Percentiles rank a stretch among this genome's conserved stretches.
Conservation (phyloP, 1,140 invertebrate species). For the Drosophila watanabei region DNA sequence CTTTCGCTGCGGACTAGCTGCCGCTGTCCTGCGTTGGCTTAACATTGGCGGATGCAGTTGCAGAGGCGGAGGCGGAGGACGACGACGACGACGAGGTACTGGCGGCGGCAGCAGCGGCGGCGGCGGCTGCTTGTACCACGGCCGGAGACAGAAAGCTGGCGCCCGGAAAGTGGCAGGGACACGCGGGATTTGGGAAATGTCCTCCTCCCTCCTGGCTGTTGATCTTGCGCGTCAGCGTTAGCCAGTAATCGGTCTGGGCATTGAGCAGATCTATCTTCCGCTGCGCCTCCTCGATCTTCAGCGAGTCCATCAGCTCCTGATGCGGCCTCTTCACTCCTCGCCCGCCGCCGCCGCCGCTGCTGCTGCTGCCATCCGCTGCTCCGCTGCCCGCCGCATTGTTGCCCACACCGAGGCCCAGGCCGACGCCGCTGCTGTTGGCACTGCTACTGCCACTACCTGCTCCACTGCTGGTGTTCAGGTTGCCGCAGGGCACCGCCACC, state of each 20-base stretch:
- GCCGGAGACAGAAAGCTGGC: slow-evolving; percentile 18
- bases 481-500: slow-evolving; percentile 25
- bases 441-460: slow-evolving; percentile 21
- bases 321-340: slow-evolving; percentile 42
- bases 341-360: slow-evolving; percentile 3
- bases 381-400: background rate
- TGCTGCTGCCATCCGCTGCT: background rate
- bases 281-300: slow-evolving; percentile 78
- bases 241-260: slow-evolving; percentile 83
- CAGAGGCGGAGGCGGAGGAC: background rate
- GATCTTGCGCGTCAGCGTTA: slow-evolving; percentile 79
- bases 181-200: slow-evolving; percentile 71
- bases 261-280: slow-evolving; percentile 79
- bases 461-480: slow-evolving; percentile 33
- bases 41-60: slow-evolving; percentile 19
- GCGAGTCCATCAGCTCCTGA: slow-evolving; percentile 71
- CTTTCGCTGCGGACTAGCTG: slow-evolving; percentile 76
- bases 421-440: slow-evolving; percentile 44
- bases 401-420: background rate
- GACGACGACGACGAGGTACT: slow-evolving; percentile 11
- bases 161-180: slow-evolving; percentile 74
- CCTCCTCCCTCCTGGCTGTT: slow-evolving; percentile 55
- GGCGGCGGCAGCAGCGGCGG: background rate
- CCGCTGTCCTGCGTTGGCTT: slow-evolving; percentile 71
- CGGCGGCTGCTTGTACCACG: slow-evolving; percentile 19